Base-by-base conservation (phyloP, 2,113 vertebrate genomes). In the Syngnathus floridae region DNA sequence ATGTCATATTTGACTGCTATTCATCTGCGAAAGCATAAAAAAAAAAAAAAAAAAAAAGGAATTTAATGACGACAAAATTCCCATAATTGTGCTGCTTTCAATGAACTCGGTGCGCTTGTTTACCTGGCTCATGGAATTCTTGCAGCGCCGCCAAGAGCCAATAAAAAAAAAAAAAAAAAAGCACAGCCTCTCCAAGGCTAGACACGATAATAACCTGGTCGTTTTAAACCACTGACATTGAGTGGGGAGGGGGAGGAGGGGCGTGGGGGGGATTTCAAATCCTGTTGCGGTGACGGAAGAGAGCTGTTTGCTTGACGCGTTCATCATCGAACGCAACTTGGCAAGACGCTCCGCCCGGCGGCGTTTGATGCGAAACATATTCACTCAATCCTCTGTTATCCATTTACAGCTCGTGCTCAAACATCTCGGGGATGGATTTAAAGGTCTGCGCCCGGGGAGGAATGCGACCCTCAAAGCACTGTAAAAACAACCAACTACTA, bases 91-190 rank as follows among this genome's bases (percentile, higher is more conserved):
- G 46, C 62, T 36, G 74, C 77, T 77, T 68, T 76, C 78, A 82
- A 81, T 84, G 76, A 86, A 80, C 72, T 84, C 75, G 31, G 73
- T 84, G 88, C 89, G 82, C 82, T 81, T 61, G 66, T 81, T 83
- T 88, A 89, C 88, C 84, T 89, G 88, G 74, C 77, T 77, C 62
- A 73, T 65, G 68, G 70, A 87, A 85, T 87, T 87, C 78, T 67
- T 84, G 80, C 48, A 66, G 55, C 6, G 31, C 64, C 73, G 85
- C 89, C 85, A 90, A 82, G 75, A 73, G 66, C 66, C 80, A 84
- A 76, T 76, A 11, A 83, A 38, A 38, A 26, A 14, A 7, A 36
- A 7, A 36, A 36, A 57, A 56, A 85, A 81, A 84, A n/a, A 40
- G 61, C 65, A 70, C 69, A 79, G 73, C 69, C 69, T 79, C 45